Base-by-base conservation (phyloP, 2,888 invertebrate genomes). In the Lampropteryx suffumata region DNA sequence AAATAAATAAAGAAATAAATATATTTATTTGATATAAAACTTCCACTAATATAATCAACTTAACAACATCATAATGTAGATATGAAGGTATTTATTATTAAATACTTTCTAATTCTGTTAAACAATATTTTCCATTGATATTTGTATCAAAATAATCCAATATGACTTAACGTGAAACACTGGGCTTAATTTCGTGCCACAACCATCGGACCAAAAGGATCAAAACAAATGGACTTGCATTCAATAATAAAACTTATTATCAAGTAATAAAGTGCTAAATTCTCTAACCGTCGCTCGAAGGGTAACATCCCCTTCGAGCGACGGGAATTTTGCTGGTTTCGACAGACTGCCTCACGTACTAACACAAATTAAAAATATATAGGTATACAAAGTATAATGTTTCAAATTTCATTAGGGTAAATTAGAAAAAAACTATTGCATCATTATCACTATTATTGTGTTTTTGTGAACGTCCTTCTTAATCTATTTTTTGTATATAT, bases 301-400 rank as follows among this genome's bases (percentile, higher is more conserved):
- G 82, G 82, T 79, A 76, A 73, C 61, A 55, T 65, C 79, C 79
- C 82, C 77, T 71, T n/a, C n/a, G n/a, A n/a, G n/a, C n/a, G n/a
- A n/a, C n/a, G n/a, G n/a, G n/a, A n/a, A 73, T 71, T 74, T 67
- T 68, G 64, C 65, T 47, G 53, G 30, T 30, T 57, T 56, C 65
- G 60, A 47, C 59, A 61, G 67, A 63, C 70, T 69, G 65, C 62
- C 70, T 71, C 69, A 64, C 64, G 65, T 66, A 57, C 64, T 68
- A 69, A 76, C 73, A 64, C 72, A 76, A 80, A 81, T 83, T 77
- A 79, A 73, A 82, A 79, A 71, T 64, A n/a, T n/a, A 60, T 66
- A 66, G 10, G 46, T 42, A 34, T 29, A 35, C 17, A 17, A 3
- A 17, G 4, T 17, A 3, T 17, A 4, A 4, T 17, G 3, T 17